Conservation (phyloP, 1,140 invertebrate species). For the Orussus abietinus region DNA sequence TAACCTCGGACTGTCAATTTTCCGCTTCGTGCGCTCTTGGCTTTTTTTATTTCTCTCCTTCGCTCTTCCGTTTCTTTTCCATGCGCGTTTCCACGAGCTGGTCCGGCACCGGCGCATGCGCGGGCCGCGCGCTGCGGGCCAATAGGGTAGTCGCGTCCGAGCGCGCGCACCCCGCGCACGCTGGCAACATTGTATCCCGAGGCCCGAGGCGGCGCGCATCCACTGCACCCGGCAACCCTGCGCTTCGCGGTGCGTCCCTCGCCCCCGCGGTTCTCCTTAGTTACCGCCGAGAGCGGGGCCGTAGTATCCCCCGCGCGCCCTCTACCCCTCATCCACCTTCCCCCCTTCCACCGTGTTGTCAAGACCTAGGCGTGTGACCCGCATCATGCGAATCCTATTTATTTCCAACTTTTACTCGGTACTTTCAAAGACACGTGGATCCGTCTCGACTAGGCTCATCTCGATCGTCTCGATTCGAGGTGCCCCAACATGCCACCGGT, state of each 20-base stretch:
- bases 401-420: too few relatives aligned
- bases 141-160: constrained; percentile 23
- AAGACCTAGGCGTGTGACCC: too few relatives aligned
- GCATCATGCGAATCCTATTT: too few relatives aligned
- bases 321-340: constrained; percentile 6
- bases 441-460: too few relatives aligned
- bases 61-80: constrained; percentile 18
- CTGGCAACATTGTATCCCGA: constrained; percentile 37
- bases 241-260: constrained; percentile 10
- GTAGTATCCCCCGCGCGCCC: constrained; percentile 10
- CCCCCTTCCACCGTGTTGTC: too few relatives aligned
- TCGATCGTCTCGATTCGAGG: too few relatives aligned
- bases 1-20: too few relatives aligned
- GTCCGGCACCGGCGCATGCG: too few relatives aligned
- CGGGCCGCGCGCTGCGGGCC: constrained; percentile 10
- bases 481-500: too few relatives aligned
- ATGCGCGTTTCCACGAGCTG: too few relatives aligned
- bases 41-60: constrained; percentile 17
- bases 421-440: too few relatives aligned
- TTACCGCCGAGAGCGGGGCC: constrained; percentile 10
- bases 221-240: constrained; percentile 36
- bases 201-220: constrained; percentile 27
- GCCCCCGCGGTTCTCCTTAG: constrained; percentile 10
- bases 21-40: too few relatives aligned
- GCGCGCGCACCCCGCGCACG: constrained; percentile 21